Base-by-base conservation (phyloP, 2,113 vertebrate genomes). In the Girardinichthys multiradiatus region DNA sequence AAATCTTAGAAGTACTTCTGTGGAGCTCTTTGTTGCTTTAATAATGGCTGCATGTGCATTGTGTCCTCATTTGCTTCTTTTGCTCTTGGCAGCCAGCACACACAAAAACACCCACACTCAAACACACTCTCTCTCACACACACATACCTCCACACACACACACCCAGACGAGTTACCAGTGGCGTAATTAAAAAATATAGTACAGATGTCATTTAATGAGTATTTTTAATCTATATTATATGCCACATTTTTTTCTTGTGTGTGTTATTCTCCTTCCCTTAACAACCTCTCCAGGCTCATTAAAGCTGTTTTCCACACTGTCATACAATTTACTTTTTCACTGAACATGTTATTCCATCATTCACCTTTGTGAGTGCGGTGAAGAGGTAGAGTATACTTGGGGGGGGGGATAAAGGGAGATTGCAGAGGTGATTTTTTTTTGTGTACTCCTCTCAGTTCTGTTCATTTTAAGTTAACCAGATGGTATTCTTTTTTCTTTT, bases 261-360 rank as follows among this genome's bases (percentile, higher is more conserved):
- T 66, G 69, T 64, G 72, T 85, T 45, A 78, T 75, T 87, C 42
- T 76, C 65, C 61, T 80, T 69, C 68, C 68, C 72, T 66, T 79
- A 70, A 83, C 73, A 82, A 83, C 77, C 75, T 88, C 80, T 72
- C 79, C 70, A 80, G 75, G 79, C 81, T 89, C 85, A 89, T 90
- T 87, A 86, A 74, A 85, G 74, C 68, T 68, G 42, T 70, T 82
- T 89, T 82, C 80, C 63, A 63, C 72, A 77, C 76, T 82, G 48
- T 70, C 35, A 85, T 84, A 84, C 72, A 84, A 86, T 89, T 86
- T 91, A 87, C 86, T 84, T 42, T 87, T 85, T 81, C 78, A 76
- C 57, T 64, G 79, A 82, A 80, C 35, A 58, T 75, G 78, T 72
- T 72, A 81, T 74, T 30, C 2, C 9, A 71, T 72, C 67, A 79